Percentiles rank a stretch among this genome's conserved stretches.
These are phyloP conservation scores for Leptestheria dahalacensis DNA, from an alignment of 1,140 invertebrate genomes.

Conservation along the genomic window DNA sequence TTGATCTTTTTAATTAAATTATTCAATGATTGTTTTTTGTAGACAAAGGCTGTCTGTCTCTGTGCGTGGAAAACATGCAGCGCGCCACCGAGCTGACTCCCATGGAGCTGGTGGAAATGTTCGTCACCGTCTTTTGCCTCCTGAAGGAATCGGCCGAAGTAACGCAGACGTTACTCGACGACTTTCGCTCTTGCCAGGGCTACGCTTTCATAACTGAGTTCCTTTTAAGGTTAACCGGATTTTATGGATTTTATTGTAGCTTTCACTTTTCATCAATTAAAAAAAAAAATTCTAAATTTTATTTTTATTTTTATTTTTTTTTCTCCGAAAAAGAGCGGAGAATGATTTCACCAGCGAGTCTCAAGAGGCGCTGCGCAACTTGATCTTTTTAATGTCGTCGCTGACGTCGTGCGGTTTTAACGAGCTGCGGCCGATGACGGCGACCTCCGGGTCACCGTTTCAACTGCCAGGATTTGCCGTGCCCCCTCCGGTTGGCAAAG, in stretches of 20 bases:
- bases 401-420: slow-evolving; percentile 84
- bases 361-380: slow-evolving; percentile 75
- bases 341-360: slow-evolving; percentile 59
- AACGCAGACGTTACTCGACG: slow-evolving; percentile 83
- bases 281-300: slow-evolving; percentile 7
- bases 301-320: slow-evolving; percentile 13
- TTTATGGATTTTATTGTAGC: no score
- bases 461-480: slow-evolving; percentile 82
- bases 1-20: no score
- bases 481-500: slow-evolving; percentile 75
- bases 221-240: slow-evolving; percentile 68
- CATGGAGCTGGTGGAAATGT: slow-evolving; percentile 95
- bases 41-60: slow-evolving; percentile 88
- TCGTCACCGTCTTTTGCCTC: slow-evolving; percentile 94
- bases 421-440: slow-evolving; percentile 46
- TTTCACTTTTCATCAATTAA: neutral
- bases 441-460: slow-evolving; percentile 69
- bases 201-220: slow-evolving; percentile 91
- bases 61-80: slow-evolving; percentile 96
- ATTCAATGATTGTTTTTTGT: slow-evolving; percentile 27
- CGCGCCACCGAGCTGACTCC: slow-evolving; percentile 71
- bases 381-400: slow-evolving; percentile 82
- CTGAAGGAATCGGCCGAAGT: slow-evolving; percentile 96
- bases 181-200: slow-evolving; percentile 86
- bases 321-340: slow-evolving; percentile 42